Conservation (phyloP, 2,797 vertebrate genomes). For the Garrulus glandarius region DNA sequence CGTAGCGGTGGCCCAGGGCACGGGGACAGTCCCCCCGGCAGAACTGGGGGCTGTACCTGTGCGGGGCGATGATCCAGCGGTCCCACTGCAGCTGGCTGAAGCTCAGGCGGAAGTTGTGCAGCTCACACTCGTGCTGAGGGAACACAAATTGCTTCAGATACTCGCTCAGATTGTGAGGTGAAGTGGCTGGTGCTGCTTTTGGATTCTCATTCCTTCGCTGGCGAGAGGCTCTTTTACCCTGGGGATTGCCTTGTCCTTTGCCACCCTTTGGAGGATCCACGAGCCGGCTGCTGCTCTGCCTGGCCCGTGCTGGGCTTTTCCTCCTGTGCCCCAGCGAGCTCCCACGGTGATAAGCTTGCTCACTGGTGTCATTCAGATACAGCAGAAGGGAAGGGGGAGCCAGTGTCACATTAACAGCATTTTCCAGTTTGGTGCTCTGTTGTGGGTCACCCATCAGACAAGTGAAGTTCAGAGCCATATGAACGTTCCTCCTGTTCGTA, state of each 20-base stretch:
- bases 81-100: slow-evolving; percentile 93
- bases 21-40: slow-evolving; percentile 91
- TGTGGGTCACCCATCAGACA: slow-evolving; percentile 68
- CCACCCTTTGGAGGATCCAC: rapidly evolving
- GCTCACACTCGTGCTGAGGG: slow-evolving; percentile 86
- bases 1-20: slow-evolving; percentile 84
- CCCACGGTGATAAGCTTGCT: slow-evolving; percentile 75
- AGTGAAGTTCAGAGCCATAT: slow-evolving; percentile 83
- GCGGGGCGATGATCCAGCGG: slow-evolving; percentile 92
- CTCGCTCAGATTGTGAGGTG: slow-evolving; percentile 71
- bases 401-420: slow-evolving; percentile 49
- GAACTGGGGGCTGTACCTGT: slow-evolving; percentile 91
- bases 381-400: slow-evolving; percentile 86
- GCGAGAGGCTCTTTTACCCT: slow-evolving; percentile 28
- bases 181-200: slow-evolving; percentile 43
- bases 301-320: neutral
- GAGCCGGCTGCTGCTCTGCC: neutral
- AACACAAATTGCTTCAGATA: slow-evolving; percentile 77
- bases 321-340: neutral
- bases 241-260: neutral
- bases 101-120: slow-evolving; percentile 87
- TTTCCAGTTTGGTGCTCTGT: neutral
- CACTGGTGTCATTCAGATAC: slow-evolving; percentile 88
- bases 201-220: slow-evolving; percentile 69
- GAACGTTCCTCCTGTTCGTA: slow-evolving; percentile 76